These are phyloP conservation scores for Autographa pulchrina DNA, from an alignment of 2,888 invertebrate genomes.

Conservation along the genomic window DNA sequence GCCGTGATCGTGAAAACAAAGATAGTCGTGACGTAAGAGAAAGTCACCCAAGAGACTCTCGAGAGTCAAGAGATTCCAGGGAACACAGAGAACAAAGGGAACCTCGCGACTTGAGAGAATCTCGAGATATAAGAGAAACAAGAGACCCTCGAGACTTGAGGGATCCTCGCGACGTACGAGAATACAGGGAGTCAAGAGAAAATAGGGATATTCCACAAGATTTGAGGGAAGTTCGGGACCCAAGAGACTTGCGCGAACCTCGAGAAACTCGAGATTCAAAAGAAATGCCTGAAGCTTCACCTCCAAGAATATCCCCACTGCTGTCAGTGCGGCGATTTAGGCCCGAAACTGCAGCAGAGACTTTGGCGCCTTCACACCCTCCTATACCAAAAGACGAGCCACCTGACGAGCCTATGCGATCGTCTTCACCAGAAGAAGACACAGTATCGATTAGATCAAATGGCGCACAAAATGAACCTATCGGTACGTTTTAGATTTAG, in stretches of 20 bases:
- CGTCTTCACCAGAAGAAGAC: conserved; percentile 90
- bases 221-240: conserved; percentile 69
- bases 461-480: conserved; percentile 87
- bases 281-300: conserved; percentile 83
- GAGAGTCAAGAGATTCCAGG: conserved; percentile 76
- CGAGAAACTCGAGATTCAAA: conserved; percentile 77
- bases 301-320: conserved; percentile 85
- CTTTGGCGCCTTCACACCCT: conserved; percentile 82
- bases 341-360: conserved; percentile 78
- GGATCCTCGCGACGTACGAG: conserved; percentile 71
- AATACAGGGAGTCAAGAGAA: conserved; percentile 75
- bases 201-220: conserved; percentile 73
- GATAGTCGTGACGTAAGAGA: conserved; percentile 74
- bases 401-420: conserved; percentile 86
- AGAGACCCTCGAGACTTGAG: conserved; percentile 76
- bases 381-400: conserved; percentile 88
- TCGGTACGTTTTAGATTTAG: conserved; percentile 79
- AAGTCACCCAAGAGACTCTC: conserved; percentile 75
- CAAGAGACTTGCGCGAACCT: conserved; percentile 77
- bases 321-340: conserved; percentile 86
- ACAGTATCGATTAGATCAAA: conserved; percentile 88
- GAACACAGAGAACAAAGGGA: conserved; percentile 81
- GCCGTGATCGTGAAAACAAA: conserved; percentile 78
- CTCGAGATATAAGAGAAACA: conserved; percentile 77
- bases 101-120: conserved; percentile 71